Evolutionary conservation across 2,113 vertebrate genomes (phyloP), one percentile per base, ranked within the genome.

Genomic region (Furnarius figulus): DNA sequence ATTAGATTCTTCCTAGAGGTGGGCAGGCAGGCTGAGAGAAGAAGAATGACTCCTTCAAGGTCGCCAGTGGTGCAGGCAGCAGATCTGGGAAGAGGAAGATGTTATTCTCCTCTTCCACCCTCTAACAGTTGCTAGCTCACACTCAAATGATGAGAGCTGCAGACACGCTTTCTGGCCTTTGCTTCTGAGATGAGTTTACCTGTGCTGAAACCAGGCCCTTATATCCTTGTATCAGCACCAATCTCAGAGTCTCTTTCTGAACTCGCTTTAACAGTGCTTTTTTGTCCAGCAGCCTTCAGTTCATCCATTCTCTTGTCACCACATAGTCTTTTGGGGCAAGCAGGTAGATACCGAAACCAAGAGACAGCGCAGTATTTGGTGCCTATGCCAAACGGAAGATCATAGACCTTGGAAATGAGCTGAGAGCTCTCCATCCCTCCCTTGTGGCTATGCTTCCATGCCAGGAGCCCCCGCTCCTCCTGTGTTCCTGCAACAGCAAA

Each of bases 361-460:
- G 98, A 92, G 46, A 83, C 94, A 4, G 95, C 50, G 4, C 98
- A 98, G 59, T 97, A 70, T 93, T 85, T 96, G 44, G 98, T 97
- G 74, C 97, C 98, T 33, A 99, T 97, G 42, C 98, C 98, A 76
- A 98, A 99, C 0, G 99, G 99, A 63, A 99, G 97, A 82, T 97
- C 80, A 56, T 99, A 99, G 89, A 99, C 97, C 30, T 98, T 94
- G 12, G 92, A 94, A 33, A 97, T 22, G 18, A 98, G 98, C 25
- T 90, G 68, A 1, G 96, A 96, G 78, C 97, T 98, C n/a, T 96
- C 97, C 0, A 27, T 93, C 27, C 97, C 97, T 4, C 97, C 97
- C 28, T 97, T 89, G 18, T 98, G 97, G 72, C 96, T 97, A n/a
- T 98, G 96, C 90, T 98, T 99, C 99, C 99, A 99, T 0, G 98